A percentile compares a stretch with the other conserved stretches of the same genome.
These are phyloP conservation scores for Phataginus tetradactyla DNA, from an alignment of 2,797 vertebrate species.

Conservation along the genomic window DNA sequence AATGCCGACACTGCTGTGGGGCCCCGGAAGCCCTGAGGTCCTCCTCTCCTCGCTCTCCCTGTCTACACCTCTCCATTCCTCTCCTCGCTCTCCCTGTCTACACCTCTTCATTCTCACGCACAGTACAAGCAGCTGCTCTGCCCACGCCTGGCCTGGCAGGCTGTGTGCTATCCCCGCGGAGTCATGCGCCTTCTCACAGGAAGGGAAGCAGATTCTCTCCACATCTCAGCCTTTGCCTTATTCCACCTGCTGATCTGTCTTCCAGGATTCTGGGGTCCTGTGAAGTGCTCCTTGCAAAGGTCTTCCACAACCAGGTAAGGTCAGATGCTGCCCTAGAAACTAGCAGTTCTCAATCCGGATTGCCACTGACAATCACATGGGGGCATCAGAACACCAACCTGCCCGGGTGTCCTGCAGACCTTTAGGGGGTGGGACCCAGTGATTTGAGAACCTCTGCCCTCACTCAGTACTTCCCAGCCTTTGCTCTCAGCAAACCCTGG, in stretches of 20 bases:
- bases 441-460: not conserved
- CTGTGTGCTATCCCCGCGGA: rapidly evolving
- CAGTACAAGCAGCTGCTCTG: not conserved
- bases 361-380: not conserved
- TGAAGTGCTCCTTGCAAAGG: not conserved
- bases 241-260: not conserved
- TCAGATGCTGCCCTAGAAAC: not conserved
- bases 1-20: rapidly evolving
- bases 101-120: rapidly evolving
- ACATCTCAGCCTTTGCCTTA: no score
- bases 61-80: no score
- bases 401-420: no score
- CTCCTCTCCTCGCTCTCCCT: not conserved
- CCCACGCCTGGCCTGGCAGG: not conserved
- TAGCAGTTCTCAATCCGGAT: not conserved
- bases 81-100: no score
- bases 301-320: not conserved
- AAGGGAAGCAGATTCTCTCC: not conserved
- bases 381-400: not conserved
- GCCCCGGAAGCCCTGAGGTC: not conserved
- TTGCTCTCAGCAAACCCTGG: not conserved
- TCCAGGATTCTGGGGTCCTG: not conserved
- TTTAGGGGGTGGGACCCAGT: no score
- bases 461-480: not conserved
- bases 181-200: not conserved